Conservation (phyloP, 1,140 invertebrate species). For the Drosophila grimshawi region DNA sequence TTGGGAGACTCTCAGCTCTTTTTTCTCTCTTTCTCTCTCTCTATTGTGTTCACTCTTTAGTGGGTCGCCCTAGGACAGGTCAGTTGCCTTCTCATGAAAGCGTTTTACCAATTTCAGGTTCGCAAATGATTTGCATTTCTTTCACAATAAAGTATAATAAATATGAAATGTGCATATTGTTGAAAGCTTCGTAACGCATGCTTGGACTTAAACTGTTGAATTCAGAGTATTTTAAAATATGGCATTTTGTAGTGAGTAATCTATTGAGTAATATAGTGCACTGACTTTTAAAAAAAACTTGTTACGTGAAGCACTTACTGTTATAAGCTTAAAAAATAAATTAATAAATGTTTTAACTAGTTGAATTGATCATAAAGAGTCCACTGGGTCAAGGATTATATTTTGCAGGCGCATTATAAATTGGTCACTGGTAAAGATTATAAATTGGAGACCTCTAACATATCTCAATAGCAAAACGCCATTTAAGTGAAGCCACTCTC, state of each 20-base stretch:
- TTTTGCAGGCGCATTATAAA: no score
- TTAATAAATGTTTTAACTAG: not conserved
- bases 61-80: slow-evolving; percentile 18
- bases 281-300: no score
- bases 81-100: slow-evolving; percentile 31
- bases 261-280: not conserved
- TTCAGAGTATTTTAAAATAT: not conserved
- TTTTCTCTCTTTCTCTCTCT: not conserved
- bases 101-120: slow-evolving; percentile 8
- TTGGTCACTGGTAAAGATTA: no score
- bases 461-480: no score
- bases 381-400: no score
- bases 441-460: no score
- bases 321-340: not conserved
- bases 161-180: slow-evolving; percentile 11
- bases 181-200: slow-evolving; percentile 4
- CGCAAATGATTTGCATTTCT: slow-evolving; percentile 37
- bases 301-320: no score
- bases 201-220: not conserved
- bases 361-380: not conserved
- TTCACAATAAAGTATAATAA: not conserved
- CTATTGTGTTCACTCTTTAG: slow-evolving; percentile 18
- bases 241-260: not conserved
- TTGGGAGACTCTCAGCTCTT: not conserved
- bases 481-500: no score